Evolutionary conservation across 2,888 invertebrate species (phyloP).

Genomic region (Dryobota labecula): DNA sequence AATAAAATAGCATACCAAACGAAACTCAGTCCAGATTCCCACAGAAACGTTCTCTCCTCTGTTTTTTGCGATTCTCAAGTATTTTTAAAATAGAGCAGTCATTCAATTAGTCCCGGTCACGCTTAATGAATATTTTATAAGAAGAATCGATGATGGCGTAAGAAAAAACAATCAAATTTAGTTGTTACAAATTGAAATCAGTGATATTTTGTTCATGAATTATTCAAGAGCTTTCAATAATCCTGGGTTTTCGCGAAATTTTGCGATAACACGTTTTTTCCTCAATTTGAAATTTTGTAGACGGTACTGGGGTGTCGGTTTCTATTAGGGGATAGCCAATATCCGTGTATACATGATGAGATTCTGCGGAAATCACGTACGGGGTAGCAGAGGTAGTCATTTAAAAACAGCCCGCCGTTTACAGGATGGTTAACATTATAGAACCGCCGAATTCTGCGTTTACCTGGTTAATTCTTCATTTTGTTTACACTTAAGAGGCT

Average conservation of each 20-base stretch:
- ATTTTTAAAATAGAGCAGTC: conserved; percentile 39
- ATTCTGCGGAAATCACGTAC: conserved; percentile 22
- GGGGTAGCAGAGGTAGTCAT: background rate
- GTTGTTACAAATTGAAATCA: conserved; percentile 61
- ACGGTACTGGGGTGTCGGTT: background rate
- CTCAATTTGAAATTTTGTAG: conserved; percentile 44
- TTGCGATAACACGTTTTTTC: conserved; percentile 48
- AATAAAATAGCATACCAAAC: conserved; percentile 18
- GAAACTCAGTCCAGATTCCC: conserved; percentile 11
- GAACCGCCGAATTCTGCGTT: background rate
- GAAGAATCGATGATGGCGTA: conserved; percentile 51
- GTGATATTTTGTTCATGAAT: conserved; percentile 59
- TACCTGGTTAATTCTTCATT: background rate
- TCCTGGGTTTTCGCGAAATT: conserved; percentile 43
- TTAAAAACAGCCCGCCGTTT: conserved; percentile 8
- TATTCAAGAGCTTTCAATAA: conserved; percentile 53
- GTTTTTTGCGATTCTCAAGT: conserved; percentile 31
- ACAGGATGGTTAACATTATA: background rate
- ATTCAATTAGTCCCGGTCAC: conserved; percentile 55
- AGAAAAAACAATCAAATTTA: conserved; percentile 64
- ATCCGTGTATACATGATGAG: conserved; percentile 32
- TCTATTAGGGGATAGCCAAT: conserved; percentile 33
- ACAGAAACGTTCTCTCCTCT: background rate
- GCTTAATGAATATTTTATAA: conserved; percentile 61
- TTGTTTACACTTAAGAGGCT: no score